A percentile compares a stretch with the other conserved stretches of the same genome.
Conservation (phyloP, 2,888 invertebrate species). For the Ceraclea dissimilis region DNA sequence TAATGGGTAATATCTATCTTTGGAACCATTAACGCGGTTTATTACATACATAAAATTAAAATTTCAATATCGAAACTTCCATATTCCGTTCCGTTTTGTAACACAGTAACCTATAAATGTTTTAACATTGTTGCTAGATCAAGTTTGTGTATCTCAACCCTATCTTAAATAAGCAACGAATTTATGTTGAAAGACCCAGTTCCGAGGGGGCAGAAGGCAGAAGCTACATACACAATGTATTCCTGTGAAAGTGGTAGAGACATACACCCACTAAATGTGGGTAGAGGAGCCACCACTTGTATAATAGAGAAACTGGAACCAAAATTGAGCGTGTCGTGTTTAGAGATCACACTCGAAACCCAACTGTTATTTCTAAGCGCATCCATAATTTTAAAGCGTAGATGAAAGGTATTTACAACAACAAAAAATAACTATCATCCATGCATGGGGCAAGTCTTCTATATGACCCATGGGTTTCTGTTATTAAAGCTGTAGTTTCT, state of each 20-base stretch:
- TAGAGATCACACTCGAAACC: too few species aligned
- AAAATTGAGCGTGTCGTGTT: too few species aligned
- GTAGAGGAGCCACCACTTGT: not conserved
- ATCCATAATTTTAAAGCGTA: too few species aligned
- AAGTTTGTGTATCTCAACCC: not conserved
- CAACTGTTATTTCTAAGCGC: too few species aligned
- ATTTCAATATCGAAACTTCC: not conserved
- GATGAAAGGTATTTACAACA: too few species aligned
- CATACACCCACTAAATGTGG: not conserved
- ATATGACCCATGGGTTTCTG: too few species aligned
- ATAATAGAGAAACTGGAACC: too few species aligned
- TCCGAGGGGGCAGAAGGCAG: constrained; percentile 7
- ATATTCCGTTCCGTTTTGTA: not conserved
- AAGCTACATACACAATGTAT: constrained; percentile 2
- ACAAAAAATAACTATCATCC: too few species aligned
- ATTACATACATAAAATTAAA: not conserved
- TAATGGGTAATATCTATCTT: too few species aligned
- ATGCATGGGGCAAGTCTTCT: too few species aligned
- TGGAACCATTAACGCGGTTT: not conserved
- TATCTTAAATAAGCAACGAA: constrained; percentile 2
- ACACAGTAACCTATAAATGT: not conserved
- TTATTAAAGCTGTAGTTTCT: too few species aligned
- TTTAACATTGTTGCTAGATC: not conserved
- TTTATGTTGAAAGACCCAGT: constrained; percentile 7
- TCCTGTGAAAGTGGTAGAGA: not conserved